Percentiles rank a stretch among this genome's conserved stretches.
Evolutionary conservation across 1,140 invertebrate genomes (phyloP).

Genomic region (Agrypnia vestita): DNA sequence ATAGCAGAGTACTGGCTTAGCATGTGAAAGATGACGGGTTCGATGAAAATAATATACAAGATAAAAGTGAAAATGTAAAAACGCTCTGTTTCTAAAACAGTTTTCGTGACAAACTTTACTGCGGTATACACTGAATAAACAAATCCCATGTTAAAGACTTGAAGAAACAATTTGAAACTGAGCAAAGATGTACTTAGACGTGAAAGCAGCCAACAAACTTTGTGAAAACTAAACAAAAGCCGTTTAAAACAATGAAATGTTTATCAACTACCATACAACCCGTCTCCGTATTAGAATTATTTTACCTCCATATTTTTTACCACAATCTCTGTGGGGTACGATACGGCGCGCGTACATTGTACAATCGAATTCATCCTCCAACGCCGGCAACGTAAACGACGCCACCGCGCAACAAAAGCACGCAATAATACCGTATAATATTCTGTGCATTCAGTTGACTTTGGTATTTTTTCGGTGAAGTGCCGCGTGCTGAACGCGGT

Average conservation of each 20-base stretch:
- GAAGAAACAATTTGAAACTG: too few species aligned
- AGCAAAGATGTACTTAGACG: too few species aligned
- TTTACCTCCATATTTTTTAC: constrained; percentile 7
- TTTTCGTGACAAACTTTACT: too few species aligned
- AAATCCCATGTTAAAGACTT: too few species aligned
- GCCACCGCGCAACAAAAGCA: neutral
- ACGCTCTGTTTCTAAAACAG: too few species aligned
- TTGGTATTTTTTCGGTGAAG: neutral
- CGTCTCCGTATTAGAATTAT: neutral
- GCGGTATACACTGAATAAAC: too few species aligned
- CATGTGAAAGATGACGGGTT: too few species aligned
- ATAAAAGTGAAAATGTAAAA: too few species aligned
- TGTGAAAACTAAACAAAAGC: neutral
- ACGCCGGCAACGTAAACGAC: neutral
- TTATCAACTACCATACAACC: neutral
- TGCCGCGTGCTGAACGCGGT: neutral
- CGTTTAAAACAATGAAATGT: neutral
- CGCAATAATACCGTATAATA: neutral
- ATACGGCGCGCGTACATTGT: neutral
- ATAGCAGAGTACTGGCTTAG: too few species aligned
- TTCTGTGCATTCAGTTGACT: too few species aligned
- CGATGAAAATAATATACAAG: too few species aligned
- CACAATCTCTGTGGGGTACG: constrained; percentile 30
- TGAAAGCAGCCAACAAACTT: neutral
- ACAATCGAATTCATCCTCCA: neutral